phyloP scores from a whole-genome alignment of 2,113 vertebrate species.

The Silurus meridionalis region DNA sequence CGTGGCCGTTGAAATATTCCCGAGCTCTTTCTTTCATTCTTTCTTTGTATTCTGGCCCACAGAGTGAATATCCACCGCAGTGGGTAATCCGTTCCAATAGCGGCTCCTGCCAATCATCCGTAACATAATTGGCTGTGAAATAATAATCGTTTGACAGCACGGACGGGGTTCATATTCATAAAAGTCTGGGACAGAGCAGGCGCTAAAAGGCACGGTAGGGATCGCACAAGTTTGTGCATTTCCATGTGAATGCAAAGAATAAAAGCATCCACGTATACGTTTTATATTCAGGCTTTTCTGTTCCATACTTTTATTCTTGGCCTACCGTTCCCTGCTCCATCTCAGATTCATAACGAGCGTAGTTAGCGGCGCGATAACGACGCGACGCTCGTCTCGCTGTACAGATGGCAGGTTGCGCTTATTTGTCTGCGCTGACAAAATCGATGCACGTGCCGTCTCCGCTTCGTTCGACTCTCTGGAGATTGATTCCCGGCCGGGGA shows the following conservation, averaged over 20 bases:
- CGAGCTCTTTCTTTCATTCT: not conserved
- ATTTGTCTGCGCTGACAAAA: conserved; percentile 42
- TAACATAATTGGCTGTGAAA: conserved; percentile 46
- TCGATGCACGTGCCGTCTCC: conserved; percentile 27
- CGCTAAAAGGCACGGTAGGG: not conserved
- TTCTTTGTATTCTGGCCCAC: not conserved
- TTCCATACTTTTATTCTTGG: not conserved
- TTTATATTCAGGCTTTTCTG: too few species aligned
- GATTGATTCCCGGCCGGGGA: conserved; percentile 28
- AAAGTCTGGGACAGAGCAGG: not conserved
- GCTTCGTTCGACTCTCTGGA: conserved; percentile 29
- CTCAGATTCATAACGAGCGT: not conserved
- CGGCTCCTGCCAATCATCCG: conserved; percentile 46
- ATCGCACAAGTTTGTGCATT: not conserved
- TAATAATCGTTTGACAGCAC: conserved; percentile 42
- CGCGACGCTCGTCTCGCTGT: conserved; percentile 8
- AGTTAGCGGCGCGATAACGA: not conserved
- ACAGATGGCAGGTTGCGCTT: conserved; percentile 21
- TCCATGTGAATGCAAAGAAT: not conserved
- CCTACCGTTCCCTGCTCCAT: not conserved
- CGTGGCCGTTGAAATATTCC: not conserved
- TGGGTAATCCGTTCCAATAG: conserved; percentile 22
- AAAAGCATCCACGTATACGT: too few species aligned
- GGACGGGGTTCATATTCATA: conserved; percentile 42
- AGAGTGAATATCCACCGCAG: not conserved